Percentiles rank a stretch among this genome's conserved stretches.
These are phyloP conservation scores for Corapipo altera DNA, from an alignment of 2,113 vertebrate species.

Conservation along the genomic window DNA sequence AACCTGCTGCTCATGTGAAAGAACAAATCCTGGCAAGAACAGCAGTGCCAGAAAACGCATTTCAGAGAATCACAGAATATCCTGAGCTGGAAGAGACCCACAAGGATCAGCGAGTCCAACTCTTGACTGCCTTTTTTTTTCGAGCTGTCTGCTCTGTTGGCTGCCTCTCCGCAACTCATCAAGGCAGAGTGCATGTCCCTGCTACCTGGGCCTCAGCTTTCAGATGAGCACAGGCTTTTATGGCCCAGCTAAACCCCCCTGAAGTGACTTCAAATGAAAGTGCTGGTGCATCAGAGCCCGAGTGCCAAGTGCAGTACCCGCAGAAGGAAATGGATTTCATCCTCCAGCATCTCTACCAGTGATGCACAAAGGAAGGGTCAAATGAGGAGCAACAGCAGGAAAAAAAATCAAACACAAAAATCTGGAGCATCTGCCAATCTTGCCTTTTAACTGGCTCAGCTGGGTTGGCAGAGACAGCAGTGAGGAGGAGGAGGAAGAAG, in stretches of 20 bases:
- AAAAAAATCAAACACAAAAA: not conserved
- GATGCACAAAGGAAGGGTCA: slow-evolving; percentile 7
- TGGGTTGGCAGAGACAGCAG: not conserved
- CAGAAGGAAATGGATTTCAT: not conserved
- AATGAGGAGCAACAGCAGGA: not conserved
- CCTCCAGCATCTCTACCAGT: not conserved
- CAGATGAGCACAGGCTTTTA: not conserved
- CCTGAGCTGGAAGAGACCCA: not conserved
- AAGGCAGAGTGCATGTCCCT: not conserved
- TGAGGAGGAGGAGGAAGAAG: not conserved
- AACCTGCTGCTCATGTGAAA: not conserved
- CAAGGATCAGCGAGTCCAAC: not conserved
- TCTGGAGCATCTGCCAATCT: not conserved
- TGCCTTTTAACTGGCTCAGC: not conserved
- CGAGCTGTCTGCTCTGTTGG: not conserved
- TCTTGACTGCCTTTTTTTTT: not conserved
- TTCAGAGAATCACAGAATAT: not conserved
- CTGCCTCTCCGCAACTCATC: not conserved
- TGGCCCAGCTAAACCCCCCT: not conserved
- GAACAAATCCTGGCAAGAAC: not conserved
- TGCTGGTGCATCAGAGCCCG: not conserved
- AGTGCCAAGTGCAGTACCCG: not conserved
- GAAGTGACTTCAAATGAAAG: not conserved
- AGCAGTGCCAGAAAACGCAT: not conserved
- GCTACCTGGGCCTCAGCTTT: not conserved